phyloP scores from a whole-genome alignment of 2,888 invertebrate species.

The Melanargia galathea region DNA sequence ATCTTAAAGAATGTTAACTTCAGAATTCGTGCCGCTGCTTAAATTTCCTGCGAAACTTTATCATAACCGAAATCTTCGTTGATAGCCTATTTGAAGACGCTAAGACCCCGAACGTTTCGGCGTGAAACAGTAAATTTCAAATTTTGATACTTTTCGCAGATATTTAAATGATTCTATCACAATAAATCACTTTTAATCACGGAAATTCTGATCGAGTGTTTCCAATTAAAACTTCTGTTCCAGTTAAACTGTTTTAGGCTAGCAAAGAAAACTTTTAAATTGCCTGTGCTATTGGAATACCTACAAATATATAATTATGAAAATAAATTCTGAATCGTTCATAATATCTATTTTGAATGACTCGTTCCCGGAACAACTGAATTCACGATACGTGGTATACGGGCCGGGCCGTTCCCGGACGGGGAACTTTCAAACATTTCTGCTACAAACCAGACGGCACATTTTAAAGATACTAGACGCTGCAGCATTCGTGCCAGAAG shows the following conservation, averaged over 20 bases:
- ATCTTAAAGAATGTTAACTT: constrained; percentile 19
- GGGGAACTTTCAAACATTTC: too few species aligned
- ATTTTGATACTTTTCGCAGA: constrained; percentile 6
- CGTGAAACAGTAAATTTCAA: constrained; percentile 15
- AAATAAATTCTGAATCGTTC: too few species aligned
- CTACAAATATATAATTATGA: too few species aligned
- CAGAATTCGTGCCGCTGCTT: constrained; percentile 27
- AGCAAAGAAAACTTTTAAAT: neutral
- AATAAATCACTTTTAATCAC: constrained; percentile 5
- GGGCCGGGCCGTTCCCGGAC: too few species aligned
- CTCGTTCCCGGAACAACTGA: too few species aligned
- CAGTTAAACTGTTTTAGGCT: neutral
- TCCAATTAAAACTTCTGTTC: neutral
- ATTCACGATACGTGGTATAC: too few species aligned
- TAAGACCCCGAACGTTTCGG: constrained; percentile 17
- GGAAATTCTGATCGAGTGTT: neutral
- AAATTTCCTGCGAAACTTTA: constrained; percentile 33
- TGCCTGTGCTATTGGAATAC: too few species aligned
- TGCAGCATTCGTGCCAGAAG: too few species aligned
- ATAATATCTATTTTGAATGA: too few species aligned
- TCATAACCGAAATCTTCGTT: constrained; percentile 35
- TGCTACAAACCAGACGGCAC: too few species aligned
- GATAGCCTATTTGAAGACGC: constrained; percentile 30
- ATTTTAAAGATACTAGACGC: too few species aligned
- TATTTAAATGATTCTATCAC: constrained; percentile 6